phyloP scores from a whole-genome alignment of 2,113 vertebrate species.

The Neopipo cinnamomea region DNA sequence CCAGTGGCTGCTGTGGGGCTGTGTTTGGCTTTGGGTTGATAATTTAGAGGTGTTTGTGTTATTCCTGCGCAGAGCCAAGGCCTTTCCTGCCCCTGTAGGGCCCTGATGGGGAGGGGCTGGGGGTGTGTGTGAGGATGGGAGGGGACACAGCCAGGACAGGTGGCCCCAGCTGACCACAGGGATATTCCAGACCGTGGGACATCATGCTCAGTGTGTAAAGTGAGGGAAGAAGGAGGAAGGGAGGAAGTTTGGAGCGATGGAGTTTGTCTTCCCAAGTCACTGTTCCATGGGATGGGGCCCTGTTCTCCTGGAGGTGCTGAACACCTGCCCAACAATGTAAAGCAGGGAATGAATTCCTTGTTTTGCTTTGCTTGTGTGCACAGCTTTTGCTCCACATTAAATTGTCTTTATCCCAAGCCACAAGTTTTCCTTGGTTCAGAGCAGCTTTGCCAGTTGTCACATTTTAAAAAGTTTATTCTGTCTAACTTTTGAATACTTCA shows the following conservation, averaged over 20 bases:
- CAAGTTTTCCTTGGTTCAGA: neutral
- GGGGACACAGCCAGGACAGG: neutral
- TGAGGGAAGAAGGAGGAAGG: neutral
- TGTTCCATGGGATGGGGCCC: no score
- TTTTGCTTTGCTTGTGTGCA: no score
- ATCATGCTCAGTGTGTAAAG: neutral
- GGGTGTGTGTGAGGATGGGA: neutral
- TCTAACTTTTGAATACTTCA: neutral
- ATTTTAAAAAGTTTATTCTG: neutral
- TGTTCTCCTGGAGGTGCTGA: no score
- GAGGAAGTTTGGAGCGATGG: neutral
- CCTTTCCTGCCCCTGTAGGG: neutral
- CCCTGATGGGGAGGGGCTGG: neutral
- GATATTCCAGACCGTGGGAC: neutral
- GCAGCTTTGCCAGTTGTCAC: neutral
- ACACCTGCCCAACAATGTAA: no score
- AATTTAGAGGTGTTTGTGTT: neutral
- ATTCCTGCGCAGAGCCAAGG: neutral
- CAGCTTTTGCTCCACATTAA: no score
- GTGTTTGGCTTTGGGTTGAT: neutral
- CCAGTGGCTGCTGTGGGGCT: neutral
- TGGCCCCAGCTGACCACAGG: neutral
- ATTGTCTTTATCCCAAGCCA: no score
- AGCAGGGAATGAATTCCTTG: no score
- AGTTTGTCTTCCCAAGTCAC: no score